Percentiles rank a stretch among this genome's conserved stretches.
Conservation (phyloP, 2,797 vertebrate genomes). For the Mionectes olivaceus region DNA sequence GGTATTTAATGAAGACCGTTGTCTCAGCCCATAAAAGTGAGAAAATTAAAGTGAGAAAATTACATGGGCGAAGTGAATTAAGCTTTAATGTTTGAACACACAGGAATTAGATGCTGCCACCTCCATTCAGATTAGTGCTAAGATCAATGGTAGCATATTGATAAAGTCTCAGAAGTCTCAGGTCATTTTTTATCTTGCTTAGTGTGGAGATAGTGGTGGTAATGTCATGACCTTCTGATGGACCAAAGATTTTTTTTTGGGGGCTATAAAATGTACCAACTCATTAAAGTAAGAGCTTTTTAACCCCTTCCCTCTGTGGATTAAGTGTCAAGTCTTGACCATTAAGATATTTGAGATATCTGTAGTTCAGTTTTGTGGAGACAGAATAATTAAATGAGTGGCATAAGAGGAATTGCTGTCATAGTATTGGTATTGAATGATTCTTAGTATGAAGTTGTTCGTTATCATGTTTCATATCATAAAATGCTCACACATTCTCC, state of each 20-base stretch:
- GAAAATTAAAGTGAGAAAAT: background rate
- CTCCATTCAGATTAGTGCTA: constrained; percentile 3
- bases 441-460: constrained; percentile 11
- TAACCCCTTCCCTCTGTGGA: constrained; percentile 11
- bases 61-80: constrained; percentile 37
- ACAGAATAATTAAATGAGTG: constrained; percentile 46
- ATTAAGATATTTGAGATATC: background rate
- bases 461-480: background rate
- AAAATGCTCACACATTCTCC: constrained; percentile 30
- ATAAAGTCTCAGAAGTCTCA: constrained; percentile 22
- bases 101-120: background rate
- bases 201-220: background rate
- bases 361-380: constrained; percentile 12
- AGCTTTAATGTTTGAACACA: constrained; percentile 47
- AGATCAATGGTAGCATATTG: constrained; percentile 51
- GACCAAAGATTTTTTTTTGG: background rate
- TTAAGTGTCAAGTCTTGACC: constrained; percentile 35
- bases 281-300: constrained; percentile 56
- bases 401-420: constrained; percentile 23
- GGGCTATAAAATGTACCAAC: background rate
- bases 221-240: constrained; percentile 63
- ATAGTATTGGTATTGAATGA: constrained; percentile 40
- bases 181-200: background rate
- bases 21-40: constrained; percentile 32
- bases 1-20: constrained; percentile 56